These are phyloP conservation scores for Gallinago undulata DNA, from an alignment of 2,113 vertebrate genomes.

Conservation along the genomic window DNA sequence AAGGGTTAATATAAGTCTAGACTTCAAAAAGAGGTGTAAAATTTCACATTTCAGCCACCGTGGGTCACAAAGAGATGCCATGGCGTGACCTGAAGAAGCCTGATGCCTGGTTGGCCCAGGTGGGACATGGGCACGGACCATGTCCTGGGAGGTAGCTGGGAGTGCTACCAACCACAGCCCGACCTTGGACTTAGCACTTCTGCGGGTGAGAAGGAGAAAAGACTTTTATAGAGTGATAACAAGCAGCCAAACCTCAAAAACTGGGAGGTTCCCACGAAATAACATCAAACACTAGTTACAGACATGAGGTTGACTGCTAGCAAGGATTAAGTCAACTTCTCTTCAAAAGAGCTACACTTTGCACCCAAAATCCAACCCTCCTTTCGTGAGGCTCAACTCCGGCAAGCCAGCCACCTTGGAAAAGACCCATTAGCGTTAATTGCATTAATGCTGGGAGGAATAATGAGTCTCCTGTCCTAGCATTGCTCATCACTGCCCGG, in stretches of 20 bases:
- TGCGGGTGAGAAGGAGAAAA: neutral
- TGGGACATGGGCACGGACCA: accelerated
- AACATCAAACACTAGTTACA: neutral
- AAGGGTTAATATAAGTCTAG: neutral
- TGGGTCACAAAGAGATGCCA: neutral
- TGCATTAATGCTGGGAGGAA: accelerated
- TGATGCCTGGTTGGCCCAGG: neutral
- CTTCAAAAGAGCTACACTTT: neutral
- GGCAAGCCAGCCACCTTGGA: neutral
- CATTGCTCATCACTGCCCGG: neutral
- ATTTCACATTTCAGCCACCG: neutral
- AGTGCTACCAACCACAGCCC: neutral
- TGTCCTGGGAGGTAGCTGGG: neutral
- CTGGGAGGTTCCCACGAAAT: neutral
- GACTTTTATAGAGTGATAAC: neutral
- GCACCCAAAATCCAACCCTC: neutral
- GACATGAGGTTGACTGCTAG: neutral
- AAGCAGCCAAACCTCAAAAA: conserved; percentile 32
- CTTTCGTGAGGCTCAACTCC: accelerated
- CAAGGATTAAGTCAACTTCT: neutral
- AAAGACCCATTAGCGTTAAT: neutral
- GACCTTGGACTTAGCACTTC: neutral
- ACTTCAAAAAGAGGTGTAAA: neutral
- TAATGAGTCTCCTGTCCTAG: neutral
- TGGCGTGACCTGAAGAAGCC: accelerated